These are phyloP conservation scores for Garrulus glandarius DNA, from an alignment of 2,797 vertebrate species.

Conservation along the genomic window DNA sequence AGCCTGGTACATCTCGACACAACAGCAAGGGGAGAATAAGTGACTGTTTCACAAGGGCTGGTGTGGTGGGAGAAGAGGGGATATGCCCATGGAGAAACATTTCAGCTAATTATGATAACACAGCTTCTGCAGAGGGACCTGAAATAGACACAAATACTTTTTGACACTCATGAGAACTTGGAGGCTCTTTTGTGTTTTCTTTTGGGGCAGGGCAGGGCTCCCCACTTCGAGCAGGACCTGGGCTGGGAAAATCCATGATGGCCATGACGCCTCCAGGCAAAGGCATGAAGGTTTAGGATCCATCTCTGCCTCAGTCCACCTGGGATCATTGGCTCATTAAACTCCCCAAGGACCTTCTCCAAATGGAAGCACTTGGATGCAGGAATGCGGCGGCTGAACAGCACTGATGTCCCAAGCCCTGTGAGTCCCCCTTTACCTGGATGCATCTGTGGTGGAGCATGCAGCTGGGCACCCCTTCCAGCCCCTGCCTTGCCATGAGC, in stretches of 20 bases:
- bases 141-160: constrained; percentile 13
- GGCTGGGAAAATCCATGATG: not conserved
- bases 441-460: not conserved
- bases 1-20: not conserved
- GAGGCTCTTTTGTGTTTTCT: not conserved
- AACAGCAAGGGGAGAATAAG: not conserved
- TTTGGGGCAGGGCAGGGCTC: not conserved
- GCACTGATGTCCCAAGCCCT: fast-evolving
- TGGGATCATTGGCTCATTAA: not conserved
- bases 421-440: fast-evolving
- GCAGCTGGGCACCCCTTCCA: not conserved
- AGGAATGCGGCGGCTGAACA: not conserved
- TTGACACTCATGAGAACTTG: not conserved
- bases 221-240: not conserved
- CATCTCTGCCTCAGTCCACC: not conserved
- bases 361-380: not conserved
- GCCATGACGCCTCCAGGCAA: not conserved
- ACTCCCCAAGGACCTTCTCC: not conserved
- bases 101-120: constrained; percentile 20
- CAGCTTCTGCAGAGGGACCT: not conserved
- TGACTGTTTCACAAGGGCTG: constrained; percentile 25
- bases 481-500: not conserved
- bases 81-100: constrained; percentile 15
- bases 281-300: not conserved
- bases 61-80: not conserved